Base-by-base conservation (phyloP, 1,140 invertebrate genomes). In the Temnothorax longispinosus region DNA sequence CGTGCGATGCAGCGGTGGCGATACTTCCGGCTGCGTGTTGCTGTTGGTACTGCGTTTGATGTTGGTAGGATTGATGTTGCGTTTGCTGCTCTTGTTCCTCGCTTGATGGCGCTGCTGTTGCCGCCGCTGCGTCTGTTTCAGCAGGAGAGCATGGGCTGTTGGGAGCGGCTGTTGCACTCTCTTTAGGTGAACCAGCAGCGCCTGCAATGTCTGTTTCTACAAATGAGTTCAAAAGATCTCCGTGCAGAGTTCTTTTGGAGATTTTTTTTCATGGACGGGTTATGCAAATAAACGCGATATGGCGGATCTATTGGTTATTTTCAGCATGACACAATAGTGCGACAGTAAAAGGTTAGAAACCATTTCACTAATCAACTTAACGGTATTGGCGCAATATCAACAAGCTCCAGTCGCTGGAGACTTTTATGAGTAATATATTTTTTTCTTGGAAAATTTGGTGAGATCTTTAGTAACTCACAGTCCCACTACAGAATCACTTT, bases 11-110 rank as follows among this genome's bases (percentile, higher is more conserved):
- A 87, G 85, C 74, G 86, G 76, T 64, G 80, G 87, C 56, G 18
- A 75, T 76, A 90, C 81, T 93, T 87, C 81, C 89, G 69, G 80
- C 78, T 67, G 89, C 41, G 58, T 93, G 84, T 72, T 92, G 88
- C 71, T 88, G 85, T 87, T 92, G 90, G 21, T 77, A 80, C 21
- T 88, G 88, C 13, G 82, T 81, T 54, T 89, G 86, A 62, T 91
- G 81, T 88, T 90, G 78, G 8, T 92, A 85, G 64, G 86, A 86
- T 60, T 89, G 87, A 75, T 72, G 54, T 35, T 71, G 56, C 60
- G 56, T 3, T 44, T 69, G 75, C 13, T 47, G 58, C 60, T 88
- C 78, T 44, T 85, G 56, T 69, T 89, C 90, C 35, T 91, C 89
- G 77, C 78, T 75, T n/a, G 90, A 80, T 50, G 85, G 65, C 82